phyloP scores from a whole-genome alignment of 2,797 vertebrate species.

The Sebastes steindachneri region DNA sequence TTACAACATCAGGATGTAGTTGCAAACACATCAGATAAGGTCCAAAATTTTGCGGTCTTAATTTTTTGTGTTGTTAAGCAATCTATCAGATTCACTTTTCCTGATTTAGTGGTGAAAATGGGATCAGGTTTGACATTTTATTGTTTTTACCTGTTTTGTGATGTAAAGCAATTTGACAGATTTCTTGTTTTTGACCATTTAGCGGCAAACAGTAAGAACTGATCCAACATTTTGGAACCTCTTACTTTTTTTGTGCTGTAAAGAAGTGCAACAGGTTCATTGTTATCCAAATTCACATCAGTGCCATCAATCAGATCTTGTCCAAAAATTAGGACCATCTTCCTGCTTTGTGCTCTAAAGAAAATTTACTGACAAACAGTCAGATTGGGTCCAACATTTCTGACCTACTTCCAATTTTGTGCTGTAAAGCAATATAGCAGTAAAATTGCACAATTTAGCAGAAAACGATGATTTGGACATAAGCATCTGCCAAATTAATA shows the following conservation, averaged over 20 bases:
- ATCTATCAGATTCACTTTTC: not conserved
- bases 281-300: too few relatives aligned
- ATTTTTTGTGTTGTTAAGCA: not conserved
- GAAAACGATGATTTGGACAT: not conserved
- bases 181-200: not conserved
- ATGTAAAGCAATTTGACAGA: not conserved
- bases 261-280: too few relatives aligned
- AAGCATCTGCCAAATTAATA: not conserved
- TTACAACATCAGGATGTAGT: not conserved
- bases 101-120: not conserved
- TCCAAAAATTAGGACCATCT: too few relatives aligned
- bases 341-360: not conserved
- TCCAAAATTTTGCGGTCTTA: not conserved
- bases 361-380: not conserved
- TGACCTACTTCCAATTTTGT: rapidly evolving
- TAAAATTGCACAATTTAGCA: not conserved
- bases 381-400: not conserved
- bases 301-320: too few relatives aligned
- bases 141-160: not conserved
- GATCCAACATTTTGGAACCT: not conserved
- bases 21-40: not conserved
- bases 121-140: not conserved
- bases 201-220: not conserved
- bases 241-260: not conserved
- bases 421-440: not conserved